These are phyloP conservation scores for Holothuria glaberrima DNA, from an alignment of 35 echinoderm and acorn worm species.

Conservation along the genomic window DNA sequence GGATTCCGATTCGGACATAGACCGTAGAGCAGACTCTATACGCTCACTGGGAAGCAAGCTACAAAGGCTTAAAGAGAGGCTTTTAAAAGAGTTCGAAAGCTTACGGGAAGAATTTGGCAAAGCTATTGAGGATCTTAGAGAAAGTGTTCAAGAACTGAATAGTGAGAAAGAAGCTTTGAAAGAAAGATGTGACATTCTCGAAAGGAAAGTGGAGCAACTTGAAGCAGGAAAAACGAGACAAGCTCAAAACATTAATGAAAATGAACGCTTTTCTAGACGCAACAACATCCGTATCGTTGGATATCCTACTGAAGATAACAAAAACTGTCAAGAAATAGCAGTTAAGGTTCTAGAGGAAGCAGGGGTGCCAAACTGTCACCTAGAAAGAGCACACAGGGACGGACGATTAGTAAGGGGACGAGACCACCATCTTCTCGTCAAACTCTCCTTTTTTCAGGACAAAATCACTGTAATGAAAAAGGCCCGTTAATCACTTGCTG, in stretches of 20 bases:
- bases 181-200: conserved; percentile 4
- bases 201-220: neutral
- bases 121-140: neutral
- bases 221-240: neutral
- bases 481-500: neutral
- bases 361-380: neutral
- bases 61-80: neutral
- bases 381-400: neutral
- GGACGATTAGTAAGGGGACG: neutral
- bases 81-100: conserved; percentile 17
- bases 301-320: neutral
- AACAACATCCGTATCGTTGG: conserved; percentile 8
- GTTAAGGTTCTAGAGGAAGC: neutral
- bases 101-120: neutral
- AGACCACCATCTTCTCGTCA: neutral
- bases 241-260: neutral
- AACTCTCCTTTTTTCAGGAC: neutral
- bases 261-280: neutral
- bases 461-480: conserved; percentile 27
- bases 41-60: neutral
- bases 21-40: neutral
- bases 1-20: neutral
- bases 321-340: neutral
- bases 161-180: neutral
- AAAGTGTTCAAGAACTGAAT: neutral